Evolutionary conservation across 2,113 vertebrate species (phyloP).

Genomic region (Channa argus): DNA sequence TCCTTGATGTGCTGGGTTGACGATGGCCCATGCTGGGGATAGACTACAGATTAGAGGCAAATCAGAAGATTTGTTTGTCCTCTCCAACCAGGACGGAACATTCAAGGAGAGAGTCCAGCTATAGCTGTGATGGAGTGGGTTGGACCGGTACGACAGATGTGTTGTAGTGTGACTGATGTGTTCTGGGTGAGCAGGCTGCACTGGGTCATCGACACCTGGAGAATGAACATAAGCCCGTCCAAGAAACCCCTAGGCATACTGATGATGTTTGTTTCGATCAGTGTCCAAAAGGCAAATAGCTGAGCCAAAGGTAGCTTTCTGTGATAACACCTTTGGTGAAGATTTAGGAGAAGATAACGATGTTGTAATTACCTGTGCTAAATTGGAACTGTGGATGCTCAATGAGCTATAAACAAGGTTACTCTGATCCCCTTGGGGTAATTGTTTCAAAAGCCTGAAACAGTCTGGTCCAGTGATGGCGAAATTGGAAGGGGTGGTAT

Average conservation of each 20-base stretch:
- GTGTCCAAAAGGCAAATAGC: constrained; percentile 47
- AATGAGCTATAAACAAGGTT: constrained; percentile 81
- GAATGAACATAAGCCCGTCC: constrained; percentile 53
- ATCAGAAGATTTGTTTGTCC: constrained; percentile 78
- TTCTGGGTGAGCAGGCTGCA: constrained; percentile 63
- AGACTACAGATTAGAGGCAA: constrained; percentile 78
- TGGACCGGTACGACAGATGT: constrained; percentile 65
- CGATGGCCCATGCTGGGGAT: constrained; percentile 66
- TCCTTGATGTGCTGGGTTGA: constrained; percentile 72
- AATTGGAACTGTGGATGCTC: constrained; percentile 74
- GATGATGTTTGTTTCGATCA: constrained; percentile 61
- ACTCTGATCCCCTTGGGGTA: constrained; percentile 74
- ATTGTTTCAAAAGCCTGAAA: constrained; percentile 76
- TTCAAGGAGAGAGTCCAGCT: constrained; percentile 67
- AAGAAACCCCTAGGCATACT: constrained; percentile 52
- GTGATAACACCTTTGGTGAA: constrained; percentile 51
- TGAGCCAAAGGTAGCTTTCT: constrained; percentile 58
- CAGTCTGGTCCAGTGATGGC: constrained; percentile 70
- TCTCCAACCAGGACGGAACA: constrained; percentile 56
- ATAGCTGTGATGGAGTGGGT: constrained; percentile 72
- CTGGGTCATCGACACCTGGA: constrained; percentile 72
- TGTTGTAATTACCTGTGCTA: constrained; percentile 75
- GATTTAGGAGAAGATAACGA: constrained; percentile 69
- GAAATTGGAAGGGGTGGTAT: constrained; percentile 77
- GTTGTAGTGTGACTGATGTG: constrained; percentile 77